Evolutionary conservation across 1,140 invertebrate genomes (phyloP).

Genomic region (Solen grandis): DNA sequence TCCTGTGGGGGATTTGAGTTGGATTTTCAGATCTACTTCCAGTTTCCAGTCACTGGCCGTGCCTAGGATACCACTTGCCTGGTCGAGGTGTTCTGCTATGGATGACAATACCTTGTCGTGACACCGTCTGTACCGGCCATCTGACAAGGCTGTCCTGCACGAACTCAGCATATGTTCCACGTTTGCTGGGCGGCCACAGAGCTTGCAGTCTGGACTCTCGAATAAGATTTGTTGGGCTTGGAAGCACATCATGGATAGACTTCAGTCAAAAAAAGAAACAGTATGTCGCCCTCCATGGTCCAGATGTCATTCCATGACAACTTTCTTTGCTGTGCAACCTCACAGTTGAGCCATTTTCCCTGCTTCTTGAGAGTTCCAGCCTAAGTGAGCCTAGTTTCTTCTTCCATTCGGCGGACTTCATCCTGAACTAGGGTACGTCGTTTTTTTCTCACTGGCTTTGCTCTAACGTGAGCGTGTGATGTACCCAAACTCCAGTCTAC

Average conservation of each 20-base stretch:
- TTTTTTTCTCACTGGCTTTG: not conserved
- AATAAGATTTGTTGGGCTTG: constrained; percentile 12
- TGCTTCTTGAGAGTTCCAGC: not conserved
- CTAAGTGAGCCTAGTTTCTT: not conserved
- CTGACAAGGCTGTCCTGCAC: constrained; percentile 4
- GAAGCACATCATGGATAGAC: constrained; percentile 14
- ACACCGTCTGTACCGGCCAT: no score
- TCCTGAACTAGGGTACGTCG: not conserved
- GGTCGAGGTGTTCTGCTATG: no score
- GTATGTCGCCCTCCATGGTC: not conserved
- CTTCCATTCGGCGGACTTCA: constrained; percentile 1
- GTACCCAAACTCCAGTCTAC: not conserved
- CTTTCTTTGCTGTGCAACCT: not conserved
- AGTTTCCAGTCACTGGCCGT: no score
- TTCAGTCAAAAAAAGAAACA: constrained; percentile 25
- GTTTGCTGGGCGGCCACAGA: constrained; percentile 24
- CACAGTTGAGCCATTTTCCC: constrained; percentile 8
- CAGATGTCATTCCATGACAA: constrained; percentile 12
- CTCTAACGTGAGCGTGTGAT: not conserved
- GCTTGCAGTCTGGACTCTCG: constrained; percentile 22
- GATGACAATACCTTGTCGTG: no score
- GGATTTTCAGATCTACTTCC: no score
- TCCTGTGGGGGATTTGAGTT: no score
- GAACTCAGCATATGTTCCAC: constrained; percentile 39
- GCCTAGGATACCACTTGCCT: not conserved